Evolutionary conservation across 2,888 invertebrate genomes (phyloP), one percentile per base, ranked within the genome.

Genomic region (Thera britannica): DNA sequence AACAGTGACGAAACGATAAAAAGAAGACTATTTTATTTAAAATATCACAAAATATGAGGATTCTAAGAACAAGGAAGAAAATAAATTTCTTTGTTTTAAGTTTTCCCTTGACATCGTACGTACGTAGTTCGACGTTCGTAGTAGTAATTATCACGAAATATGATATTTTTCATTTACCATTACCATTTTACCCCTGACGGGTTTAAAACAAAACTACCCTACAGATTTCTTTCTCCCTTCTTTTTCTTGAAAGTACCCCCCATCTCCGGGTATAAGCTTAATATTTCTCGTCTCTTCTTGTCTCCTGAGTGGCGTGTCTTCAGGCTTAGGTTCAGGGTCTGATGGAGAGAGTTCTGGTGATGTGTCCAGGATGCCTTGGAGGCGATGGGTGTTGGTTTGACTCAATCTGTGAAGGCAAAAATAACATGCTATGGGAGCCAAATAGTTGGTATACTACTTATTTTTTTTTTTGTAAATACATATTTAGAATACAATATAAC

Each of bases 361-460:
- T 3, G 61, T 67, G 58, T 71, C 72, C n/a, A 90, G 78, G 58
- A 92, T 92, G 34, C 92, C 93, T 80, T 93, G 93, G 0, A 93
- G 85, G 8, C 91, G 88, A 41, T 90, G 89, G 0, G 88, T 85
- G 79, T 90, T 92, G 3, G 85, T 88, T 78, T 92, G 92, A 60
- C 92, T 92, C 11, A 92, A 77, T 68, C 92, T 93, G 79, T 41
- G 34, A 54, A 70, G 44, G 44, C 9, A 64, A 55, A 3, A 2
- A 35, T 52, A 34, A 6, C 23, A 23, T 23, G 1, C 23, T 23
- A 23, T 23, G 23, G 23, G 23, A 23, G 23, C 23, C 23, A 23
- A 23, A 23, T 6, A 6, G 38, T 38, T 6, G 38, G 38, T 38
- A 38, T 5, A 6, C 1, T 38, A 38, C 38, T 38, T n/a, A n/a